Conservation (phyloP, 2,113 vertebrate species). For the Puma concolor region DNA sequence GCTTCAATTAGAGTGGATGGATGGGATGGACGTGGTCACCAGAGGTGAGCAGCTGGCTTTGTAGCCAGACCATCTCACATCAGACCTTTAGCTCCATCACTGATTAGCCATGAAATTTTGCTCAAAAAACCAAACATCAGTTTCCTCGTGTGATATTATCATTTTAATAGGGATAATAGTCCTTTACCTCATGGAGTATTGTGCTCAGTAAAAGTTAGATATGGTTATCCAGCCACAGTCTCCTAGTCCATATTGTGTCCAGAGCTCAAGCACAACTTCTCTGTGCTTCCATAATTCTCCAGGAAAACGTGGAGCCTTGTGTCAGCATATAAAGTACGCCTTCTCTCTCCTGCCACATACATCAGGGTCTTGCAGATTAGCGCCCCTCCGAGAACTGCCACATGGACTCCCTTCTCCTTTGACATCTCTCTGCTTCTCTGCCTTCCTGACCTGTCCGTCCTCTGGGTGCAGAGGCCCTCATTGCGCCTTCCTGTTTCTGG, state of each 20-base stretch:
- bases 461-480: background rate
- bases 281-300: background rate
- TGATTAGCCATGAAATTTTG: background rate
- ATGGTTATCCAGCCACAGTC: background rate
- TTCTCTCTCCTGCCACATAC: background rate
- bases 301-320: background rate
- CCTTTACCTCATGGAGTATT: background rate
- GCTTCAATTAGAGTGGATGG: background rate
- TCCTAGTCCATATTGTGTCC: background rate
- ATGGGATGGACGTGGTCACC: background rate
- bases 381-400: background rate
- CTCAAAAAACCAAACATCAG: background rate
- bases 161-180: background rate
- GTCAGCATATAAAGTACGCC: background rate
- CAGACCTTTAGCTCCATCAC: background rate
- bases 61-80: background rate
- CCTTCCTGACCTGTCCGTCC: background rate
- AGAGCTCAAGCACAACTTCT: background rate
- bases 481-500: background rate
- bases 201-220: background rate
- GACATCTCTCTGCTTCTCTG: background rate
- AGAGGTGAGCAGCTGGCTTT: background rate
- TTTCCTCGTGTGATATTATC: background rate
- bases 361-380: background rate
- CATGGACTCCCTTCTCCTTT: background rate